Conservation (phyloP, 2,888 invertebrate species). For the Encarsia formosa region DNA sequence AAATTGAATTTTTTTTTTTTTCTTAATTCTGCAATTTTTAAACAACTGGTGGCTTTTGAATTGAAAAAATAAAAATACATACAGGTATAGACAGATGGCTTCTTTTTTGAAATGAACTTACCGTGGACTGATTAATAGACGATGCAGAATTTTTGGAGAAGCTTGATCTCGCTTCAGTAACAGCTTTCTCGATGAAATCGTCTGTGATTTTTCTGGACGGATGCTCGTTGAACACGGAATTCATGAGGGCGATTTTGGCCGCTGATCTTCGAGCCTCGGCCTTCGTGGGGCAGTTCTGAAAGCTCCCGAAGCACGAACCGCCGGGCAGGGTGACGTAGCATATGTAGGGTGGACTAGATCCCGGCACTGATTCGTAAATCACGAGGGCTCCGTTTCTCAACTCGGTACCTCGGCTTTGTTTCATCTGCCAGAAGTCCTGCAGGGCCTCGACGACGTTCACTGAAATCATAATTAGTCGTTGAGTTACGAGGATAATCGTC, state of each 20-base stretch:
- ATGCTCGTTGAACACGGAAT: constrained; percentile 94
- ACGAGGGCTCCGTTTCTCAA: constrained; percentile 85
- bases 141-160: constrained; percentile 47
- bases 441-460: constrained; percentile 94
- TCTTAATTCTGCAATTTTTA: too few species aligned
- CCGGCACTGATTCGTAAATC: constrained; percentile 91
- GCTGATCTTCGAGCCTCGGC: constrained; percentile 91
- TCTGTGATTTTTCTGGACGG: constrained; percentile 88
- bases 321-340: constrained; percentile 94
- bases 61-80: not conserved
- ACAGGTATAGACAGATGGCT: not conserved
- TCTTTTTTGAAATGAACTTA: too few species aligned
- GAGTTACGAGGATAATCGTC: too few species aligned
- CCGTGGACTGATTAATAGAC: too few species aligned
- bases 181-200: constrained; percentile 90
- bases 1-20: constrained; percentile 51
- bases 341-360: constrained; percentile 86
- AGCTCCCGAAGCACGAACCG: constrained; percentile 93
- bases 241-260: constrained; percentile 94
- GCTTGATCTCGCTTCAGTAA: constrained; percentile 84
- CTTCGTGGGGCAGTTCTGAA: constrained; percentile 91
- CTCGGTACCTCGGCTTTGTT: constrained; percentile 81
- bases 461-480: too few species aligned
- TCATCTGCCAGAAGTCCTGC: constrained; percentile 98
- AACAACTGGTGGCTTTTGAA: constrained; percentile 26